These are phyloP conservation scores for Hypothenemus hampei DNA, from an alignment of 1,140 invertebrate genomes.

Conservation along the genomic window DNA sequence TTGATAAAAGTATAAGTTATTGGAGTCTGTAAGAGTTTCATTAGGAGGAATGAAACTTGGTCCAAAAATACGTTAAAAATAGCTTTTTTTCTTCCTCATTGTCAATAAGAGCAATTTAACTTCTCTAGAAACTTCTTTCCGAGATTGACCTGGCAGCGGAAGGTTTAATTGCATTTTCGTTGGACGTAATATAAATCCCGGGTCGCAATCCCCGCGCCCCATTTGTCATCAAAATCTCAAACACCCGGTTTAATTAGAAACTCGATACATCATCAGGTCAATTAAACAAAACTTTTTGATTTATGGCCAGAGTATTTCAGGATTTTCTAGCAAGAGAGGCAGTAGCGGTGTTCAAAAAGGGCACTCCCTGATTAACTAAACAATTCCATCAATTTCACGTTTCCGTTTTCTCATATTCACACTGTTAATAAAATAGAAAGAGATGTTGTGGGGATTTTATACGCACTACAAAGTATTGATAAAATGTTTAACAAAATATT, in stretches of 20 bases:
- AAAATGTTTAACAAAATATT: too few species aligned
- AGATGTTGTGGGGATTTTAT: too few species aligned
- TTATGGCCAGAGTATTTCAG: conserved; percentile 18
- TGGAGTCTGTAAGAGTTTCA: background rate
- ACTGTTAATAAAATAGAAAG: too few species aligned
- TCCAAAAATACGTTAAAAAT: background rate
- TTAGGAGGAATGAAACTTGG: background rate
- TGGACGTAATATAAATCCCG: conserved; percentile 17
- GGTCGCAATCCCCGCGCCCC: conserved; percentile 16
- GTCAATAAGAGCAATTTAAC: too few species aligned
- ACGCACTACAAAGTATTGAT: too few species aligned
- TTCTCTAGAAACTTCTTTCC: conserved; percentile 21
- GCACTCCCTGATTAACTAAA: background rate
- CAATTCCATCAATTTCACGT: background rate
- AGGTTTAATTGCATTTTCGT: conserved; percentile 23
- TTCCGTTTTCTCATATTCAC: too few species aligned
- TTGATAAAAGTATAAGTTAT: background rate
- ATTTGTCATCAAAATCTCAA: conserved; percentile 28
- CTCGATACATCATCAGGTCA: conserved; percentile 27
- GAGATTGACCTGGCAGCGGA: too few species aligned
- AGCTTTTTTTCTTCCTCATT: conserved; percentile 4
- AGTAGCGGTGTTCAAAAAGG: background rate
- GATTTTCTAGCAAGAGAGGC: conserved; percentile 7
- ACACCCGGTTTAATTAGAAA: conserved; percentile 28
- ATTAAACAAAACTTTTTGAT: conserved; percentile 28